Percentiles rank a stretch among this genome's conserved stretches.
These are phyloP conservation scores for Listrodromus nycthemerus DNA, from an alignment of 2,888 invertebrate species.

Conservation along the genomic window DNA sequence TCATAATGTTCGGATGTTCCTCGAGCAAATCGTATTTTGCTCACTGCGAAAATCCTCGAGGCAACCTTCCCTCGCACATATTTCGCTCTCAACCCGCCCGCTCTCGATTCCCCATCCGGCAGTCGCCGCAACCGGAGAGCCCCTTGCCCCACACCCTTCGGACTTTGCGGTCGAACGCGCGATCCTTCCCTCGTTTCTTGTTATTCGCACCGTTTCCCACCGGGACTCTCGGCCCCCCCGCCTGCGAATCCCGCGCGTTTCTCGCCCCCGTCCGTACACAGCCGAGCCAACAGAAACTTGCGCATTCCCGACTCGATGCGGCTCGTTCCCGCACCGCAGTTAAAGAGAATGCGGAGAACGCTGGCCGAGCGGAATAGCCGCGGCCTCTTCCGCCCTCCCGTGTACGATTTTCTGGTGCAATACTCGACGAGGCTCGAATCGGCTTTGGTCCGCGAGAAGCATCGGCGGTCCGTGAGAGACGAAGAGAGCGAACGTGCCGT, in stretches of 20 bases:
- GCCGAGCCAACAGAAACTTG: no score
- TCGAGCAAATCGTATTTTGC: no score
- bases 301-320: no score
- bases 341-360: no score
- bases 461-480: not conserved
- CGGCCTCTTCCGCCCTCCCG: no score
- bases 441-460: constrained; percentile 19
- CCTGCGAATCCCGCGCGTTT: constrained; percentile 27
- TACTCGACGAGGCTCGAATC: constrained; percentile 22
- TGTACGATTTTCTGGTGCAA: not conserved
- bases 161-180: constrained; percentile 31
- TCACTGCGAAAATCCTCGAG: no score
- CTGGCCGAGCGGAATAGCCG: no score
- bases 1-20: no score
- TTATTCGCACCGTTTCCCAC: constrained; percentile 40
- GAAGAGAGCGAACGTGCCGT: not conserved
- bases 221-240: constrained; percentile 19
- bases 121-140: constrained; percentile 8
- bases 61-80: not conserved
- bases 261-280: constrained; percentile 12
- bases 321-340: no score
- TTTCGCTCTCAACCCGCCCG: constrained; percentile 2
- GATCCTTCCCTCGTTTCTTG: constrained; percentile 40
- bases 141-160: constrained; percentile 12
- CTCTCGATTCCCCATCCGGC: constrained; percentile 16